A percentile compares a stretch with the other conserved stretches of the same genome.
These are phyloP conservation scores for Psilopogon haemacephalus DNA, from an alignment of 2,113 vertebrate genomes.

Conservation along the genomic window DNA sequence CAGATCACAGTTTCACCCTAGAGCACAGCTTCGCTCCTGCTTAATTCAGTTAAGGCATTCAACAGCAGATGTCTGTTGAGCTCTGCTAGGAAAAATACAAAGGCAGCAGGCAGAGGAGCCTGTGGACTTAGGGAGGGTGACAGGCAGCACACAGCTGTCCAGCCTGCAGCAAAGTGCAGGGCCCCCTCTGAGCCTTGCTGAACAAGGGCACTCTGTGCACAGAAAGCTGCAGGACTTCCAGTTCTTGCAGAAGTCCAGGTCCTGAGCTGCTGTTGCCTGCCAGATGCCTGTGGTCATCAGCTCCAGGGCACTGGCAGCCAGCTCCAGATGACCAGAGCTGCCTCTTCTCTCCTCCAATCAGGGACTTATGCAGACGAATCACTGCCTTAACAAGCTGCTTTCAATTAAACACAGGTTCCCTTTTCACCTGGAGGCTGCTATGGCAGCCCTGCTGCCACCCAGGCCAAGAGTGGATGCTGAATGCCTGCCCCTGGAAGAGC, in stretches of 20 bases:
- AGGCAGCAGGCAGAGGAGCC: slow-evolving; percentile 2
- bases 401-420: background rate
- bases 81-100: background rate
- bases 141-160: background rate
- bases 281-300: slow-evolving; percentile 64
- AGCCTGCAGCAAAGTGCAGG: slow-evolving; percentile 17
- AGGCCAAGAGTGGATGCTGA: background rate
- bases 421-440: background rate
- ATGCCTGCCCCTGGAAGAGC: background rate
- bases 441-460: background rate
- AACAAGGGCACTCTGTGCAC: slow-evolving; percentile 61
- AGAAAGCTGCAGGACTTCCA: background rate
- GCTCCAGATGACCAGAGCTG: slow-evolving; percentile 22
- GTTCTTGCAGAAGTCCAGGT: slow-evolving; percentile 33
- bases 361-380: background rate
- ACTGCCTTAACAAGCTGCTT: background rate
- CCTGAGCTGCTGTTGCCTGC: background rate
- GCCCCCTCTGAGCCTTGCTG: background rate
- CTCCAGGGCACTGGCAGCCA: slow-evolving; percentile 37
- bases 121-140: background rate
- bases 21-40: background rate
- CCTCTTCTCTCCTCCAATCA: slow-evolving; percentile 2
- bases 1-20: background rate
- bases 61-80: background rate
- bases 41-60: background rate